phyloP scores from a whole-genome alignment of 1,140 invertebrate species.

The Glossosoma conforme region DNA sequence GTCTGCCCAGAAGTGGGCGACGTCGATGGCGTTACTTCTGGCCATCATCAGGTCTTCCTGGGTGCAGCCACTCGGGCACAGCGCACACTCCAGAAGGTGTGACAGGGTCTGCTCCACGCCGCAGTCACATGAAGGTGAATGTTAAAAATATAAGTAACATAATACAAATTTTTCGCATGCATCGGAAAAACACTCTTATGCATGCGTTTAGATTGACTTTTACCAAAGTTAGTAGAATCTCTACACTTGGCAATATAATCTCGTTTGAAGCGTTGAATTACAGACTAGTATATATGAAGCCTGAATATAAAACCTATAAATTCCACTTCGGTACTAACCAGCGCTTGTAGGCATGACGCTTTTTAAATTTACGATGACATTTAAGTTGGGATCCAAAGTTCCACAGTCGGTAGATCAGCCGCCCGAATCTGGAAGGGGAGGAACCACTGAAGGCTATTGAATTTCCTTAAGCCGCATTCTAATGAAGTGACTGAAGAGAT shows the following conservation, averaged over 20 bases:
- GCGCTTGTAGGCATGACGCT: constrained; percentile 4
- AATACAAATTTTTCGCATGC: constrained; percentile 3
- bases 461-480: too few relatives aligned
- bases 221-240: not conserved
- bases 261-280: not conserved
- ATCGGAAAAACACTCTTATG: not conserved
- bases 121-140: not conserved
- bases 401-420: not conserved
- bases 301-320: constrained; percentile 26
- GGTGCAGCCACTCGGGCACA: too few relatives aligned
- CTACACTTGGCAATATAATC: not conserved
- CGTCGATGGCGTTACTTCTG: too few relatives aligned
- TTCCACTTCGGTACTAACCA: constrained; percentile 23
- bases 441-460: too few relatives aligned
- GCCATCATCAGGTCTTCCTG: too few relatives aligned
- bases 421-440: not conserved
- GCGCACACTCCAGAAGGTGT: too few relatives aligned
- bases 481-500: too few relatives aligned
- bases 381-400: not conserved
- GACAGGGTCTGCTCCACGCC: too few relatives aligned
- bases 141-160: not conserved
- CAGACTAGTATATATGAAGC: not conserved
- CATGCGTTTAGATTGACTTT: not conserved
- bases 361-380: constrained; percentile 16
- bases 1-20: too few relatives aligned